Conservation (phyloP, 2,113 vertebrate species). For the Falcunculus frontatus region DNA sequence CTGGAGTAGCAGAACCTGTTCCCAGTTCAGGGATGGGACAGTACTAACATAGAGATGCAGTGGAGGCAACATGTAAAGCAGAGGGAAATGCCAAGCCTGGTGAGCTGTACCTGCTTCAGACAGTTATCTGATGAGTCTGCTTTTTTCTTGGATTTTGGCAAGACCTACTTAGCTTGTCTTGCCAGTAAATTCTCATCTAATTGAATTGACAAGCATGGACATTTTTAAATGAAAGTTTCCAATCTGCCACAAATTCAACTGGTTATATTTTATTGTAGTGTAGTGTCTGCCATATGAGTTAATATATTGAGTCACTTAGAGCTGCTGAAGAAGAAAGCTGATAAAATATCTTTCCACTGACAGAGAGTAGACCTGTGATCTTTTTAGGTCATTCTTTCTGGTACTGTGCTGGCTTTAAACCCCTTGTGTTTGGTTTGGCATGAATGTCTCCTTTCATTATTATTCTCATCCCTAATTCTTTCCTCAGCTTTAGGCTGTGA, state of each 20-base stretch:
- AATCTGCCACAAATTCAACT: constrained; percentile 24
- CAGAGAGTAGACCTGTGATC: not conserved
- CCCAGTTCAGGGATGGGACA: not conserved
- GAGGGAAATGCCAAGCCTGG: not conserved
- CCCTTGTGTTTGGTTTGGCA: not conserved
- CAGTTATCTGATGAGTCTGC: constrained; percentile 30
- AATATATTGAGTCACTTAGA: constrained; percentile 31
- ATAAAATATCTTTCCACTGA: constrained; percentile 17
- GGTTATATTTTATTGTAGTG: constrained; percentile 6
- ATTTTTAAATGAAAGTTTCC: constrained; percentile 47
- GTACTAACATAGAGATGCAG: not conserved
- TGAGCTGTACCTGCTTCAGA: constrained; percentile 33
- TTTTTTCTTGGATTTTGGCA: constrained; percentile 27
- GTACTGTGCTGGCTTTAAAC: not conserved
- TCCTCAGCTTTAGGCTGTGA: not conserved
- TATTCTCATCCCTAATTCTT: not conserved
- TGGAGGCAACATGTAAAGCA: not conserved
- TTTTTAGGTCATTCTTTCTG: constrained; percentile 21
- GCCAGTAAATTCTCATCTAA: constrained; percentile 52
- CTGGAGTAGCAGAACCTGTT: not conserved
- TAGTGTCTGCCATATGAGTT: constrained; percentile 24
- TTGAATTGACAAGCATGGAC: constrained; percentile 50
- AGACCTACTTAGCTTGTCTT: not conserved
- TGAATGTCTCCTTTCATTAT: not conserved
- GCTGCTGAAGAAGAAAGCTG: constrained; percentile 3